Percentiles rank a stretch among this genome's conserved stretches.
phyloP scores from a whole-genome alignment of 2,888 invertebrate genomes.

The Drosophila paucipuncta region DNA sequence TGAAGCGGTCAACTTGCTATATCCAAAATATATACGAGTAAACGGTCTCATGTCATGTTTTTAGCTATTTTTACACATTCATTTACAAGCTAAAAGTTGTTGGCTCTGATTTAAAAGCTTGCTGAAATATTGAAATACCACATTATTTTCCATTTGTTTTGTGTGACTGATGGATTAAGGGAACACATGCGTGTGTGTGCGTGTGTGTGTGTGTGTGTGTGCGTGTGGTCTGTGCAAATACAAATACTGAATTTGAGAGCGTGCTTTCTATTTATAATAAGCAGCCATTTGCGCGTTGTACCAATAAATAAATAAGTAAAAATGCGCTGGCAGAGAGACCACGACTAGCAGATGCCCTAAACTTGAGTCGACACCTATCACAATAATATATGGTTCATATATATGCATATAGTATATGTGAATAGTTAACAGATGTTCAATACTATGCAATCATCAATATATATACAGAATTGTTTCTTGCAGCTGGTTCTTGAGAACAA shows the following conservation, averaged over 20 bases:
- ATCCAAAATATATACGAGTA: neutral
- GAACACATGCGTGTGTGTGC: neutral
- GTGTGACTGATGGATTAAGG: neutral
- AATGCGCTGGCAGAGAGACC: neutral
- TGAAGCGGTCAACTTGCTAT: neutral
- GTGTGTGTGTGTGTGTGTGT: neutral
- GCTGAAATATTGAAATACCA: constrained; percentile 6
- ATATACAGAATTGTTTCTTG: neutral
- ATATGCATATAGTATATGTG: neutral
- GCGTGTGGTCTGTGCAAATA: neutral
- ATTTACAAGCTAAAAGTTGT: neutral
- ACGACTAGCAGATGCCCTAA: neutral
- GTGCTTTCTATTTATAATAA: constrained; percentile 13
- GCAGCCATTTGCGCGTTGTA: constrained; percentile 7
- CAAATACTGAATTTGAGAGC: neutral
- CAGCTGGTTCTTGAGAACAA: neutral
- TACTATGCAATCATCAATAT: neutral
- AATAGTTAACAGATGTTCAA: neutral
- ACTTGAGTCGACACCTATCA: neutral
- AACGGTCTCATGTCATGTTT: neutral
- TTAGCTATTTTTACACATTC: neutral
- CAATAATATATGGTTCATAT: neutral
- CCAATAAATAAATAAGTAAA: constrained; percentile 8
- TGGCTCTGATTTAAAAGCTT: neutral
- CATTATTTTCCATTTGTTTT: neutral